Conservation (phyloP, 2,797 vertebrate species). For the Cossypha niveicapilla region DNA sequence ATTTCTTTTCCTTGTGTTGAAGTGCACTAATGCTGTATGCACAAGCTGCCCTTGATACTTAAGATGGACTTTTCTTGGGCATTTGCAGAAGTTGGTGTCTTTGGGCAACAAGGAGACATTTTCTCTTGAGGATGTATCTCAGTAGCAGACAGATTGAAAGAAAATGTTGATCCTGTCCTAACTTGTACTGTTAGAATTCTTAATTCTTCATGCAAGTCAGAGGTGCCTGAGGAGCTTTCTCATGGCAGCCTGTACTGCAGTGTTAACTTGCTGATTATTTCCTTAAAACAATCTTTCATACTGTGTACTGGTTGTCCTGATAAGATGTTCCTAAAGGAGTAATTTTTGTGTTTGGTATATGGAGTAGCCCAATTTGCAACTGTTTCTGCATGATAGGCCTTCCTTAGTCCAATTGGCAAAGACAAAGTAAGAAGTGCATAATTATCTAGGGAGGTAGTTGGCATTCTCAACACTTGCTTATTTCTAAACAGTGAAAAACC, state of each 20-base stretch:
- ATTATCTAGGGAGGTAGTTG: background rate
- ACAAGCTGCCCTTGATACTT: background rate
- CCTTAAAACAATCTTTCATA: background rate
- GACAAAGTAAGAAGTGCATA: background rate
- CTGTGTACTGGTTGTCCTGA: background rate
- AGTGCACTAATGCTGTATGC: background rate
- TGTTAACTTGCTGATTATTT: background rate
- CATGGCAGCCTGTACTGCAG: background rate
- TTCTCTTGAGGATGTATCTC: background rate
- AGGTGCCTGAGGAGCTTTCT: background rate
- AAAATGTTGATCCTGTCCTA: background rate
- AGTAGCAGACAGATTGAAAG: background rate
- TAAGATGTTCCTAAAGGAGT: background rate
- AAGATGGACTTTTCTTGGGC: background rate
- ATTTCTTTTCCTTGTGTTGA: background rate
- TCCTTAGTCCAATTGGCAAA: background rate
- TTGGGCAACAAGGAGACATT: background rate
- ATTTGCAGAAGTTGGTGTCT: background rate
- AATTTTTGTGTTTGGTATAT: background rate
- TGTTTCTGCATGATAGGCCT: background rate
- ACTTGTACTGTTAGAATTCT: background rate
- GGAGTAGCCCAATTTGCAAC: background rate
- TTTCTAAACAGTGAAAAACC: background rate
- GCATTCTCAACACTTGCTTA: background rate
- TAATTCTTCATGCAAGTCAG: background rate